Conservation (phyloP, 2,113 vertebrate genomes). For the Neolamprologus tretocephalus region DNA sequence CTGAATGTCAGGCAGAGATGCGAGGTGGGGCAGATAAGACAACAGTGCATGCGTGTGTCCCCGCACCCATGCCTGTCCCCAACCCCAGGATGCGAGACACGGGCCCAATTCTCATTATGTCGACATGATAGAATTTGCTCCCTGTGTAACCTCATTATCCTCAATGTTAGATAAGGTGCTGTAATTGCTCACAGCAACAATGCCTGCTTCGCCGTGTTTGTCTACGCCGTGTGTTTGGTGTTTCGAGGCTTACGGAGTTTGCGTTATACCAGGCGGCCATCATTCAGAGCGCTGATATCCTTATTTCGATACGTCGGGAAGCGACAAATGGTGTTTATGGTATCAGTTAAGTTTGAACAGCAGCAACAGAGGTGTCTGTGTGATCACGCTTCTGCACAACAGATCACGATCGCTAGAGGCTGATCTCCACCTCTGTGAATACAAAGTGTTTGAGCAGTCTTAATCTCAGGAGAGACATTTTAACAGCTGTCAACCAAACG, state of each 20-base stretch:
- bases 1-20: slow-evolving; percentile 67
- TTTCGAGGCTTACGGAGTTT: background rate
- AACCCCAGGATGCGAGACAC: slow-evolving; percentile 49
- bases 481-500: background rate
- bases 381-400: background rate
- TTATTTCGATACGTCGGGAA: background rate
- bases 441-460: background rate
- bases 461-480: background rate
- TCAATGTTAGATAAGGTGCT: slow-evolving; percentile 68
- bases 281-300: background rate
- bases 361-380: background rate
- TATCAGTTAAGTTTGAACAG: background rate
- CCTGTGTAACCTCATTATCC: slow-evolving; percentile 76
- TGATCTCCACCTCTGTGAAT: background rate
- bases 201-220: slow-evolving; percentile 14
- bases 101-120: slow-evolving; percentile 69
- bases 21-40: slow-evolving; percentile 68
- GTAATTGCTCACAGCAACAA: slow-evolving; percentile 70
- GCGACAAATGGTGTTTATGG: background rate
- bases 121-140: slow-evolving; percentile 73
- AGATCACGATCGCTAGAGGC: background rate
- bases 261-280: background rate
- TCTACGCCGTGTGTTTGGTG: background rate
- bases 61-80: slow-evolving; percentile 37
- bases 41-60: slow-evolving; percentile 2